Conservation (phyloP, 92 coral and sea anemone species). For the Ricordea florida region DNA sequence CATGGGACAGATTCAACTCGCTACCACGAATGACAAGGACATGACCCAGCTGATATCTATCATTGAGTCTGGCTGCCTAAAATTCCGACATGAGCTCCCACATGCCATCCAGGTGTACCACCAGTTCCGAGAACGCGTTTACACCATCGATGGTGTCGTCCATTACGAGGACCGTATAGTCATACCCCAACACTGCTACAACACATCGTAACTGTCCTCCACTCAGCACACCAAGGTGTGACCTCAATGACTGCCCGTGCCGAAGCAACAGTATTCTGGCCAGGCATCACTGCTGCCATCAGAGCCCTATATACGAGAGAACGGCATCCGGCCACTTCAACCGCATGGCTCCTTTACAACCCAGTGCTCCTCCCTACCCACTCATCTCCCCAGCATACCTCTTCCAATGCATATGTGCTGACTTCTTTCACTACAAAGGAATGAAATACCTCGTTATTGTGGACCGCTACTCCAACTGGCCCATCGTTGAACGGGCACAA, state of each 20-base stretch:
- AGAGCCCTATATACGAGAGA: constrained; percentile 17
- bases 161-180: constrained; percentile 45
- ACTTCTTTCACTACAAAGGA: constrained; percentile 44
- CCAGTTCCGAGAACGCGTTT: constrained; percentile 50
- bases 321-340: constrained; percentile 52
- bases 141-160: constrained; percentile 54
- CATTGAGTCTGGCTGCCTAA: constrained; percentile 53
- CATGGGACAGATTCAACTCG: constrained; percentile 31
- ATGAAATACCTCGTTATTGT: constrained; percentile 51
- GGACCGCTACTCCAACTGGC: constrained; percentile 76
- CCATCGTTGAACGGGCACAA: constrained; percentile 51
- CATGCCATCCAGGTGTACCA: constrained; percentile 40
- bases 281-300: constrained; percentile 40
- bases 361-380: neutral
- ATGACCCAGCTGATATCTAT: constrained; percentile 8
- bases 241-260: constrained; percentile 61
- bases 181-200: constrained; percentile 52
- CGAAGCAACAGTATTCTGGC: constrained; percentile 62
- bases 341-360: constrained; percentile 23
- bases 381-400: constrained; percentile 28
- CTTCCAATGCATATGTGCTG: constrained; percentile 41
- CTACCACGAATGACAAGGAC: constrained; percentile 22
- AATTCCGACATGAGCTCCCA: constrained; percentile 45
- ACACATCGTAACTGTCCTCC: constrained; percentile 23
- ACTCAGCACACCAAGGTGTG: constrained; percentile 69